These are phyloP conservation scores for Bombus waltoni DNA, from an alignment of 1,140 invertebrate species.

Conservation along the genomic window DNA sequence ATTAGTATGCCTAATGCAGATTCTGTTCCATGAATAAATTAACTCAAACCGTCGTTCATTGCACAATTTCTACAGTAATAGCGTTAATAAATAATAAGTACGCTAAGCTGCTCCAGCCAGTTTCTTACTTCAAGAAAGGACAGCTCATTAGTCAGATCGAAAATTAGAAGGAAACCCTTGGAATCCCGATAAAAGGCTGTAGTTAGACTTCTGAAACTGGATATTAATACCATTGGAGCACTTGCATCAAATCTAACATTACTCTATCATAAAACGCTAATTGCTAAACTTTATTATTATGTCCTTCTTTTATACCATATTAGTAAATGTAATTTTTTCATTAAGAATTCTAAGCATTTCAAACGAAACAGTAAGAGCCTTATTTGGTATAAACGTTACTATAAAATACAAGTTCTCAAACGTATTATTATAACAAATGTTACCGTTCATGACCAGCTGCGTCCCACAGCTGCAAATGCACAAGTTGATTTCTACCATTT, in stretches of 20 bases:
- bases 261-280: neutral
- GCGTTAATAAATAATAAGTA: conserved; percentile 78
- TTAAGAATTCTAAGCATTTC: neutral
- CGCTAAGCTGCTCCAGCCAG: conserved; percentile 97
- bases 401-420: neutral
- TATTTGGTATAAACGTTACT: neutral
- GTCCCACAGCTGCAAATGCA: conserved; percentile 97
- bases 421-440: conserved; percentile 35
- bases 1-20: neutral
- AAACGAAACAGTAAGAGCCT: neutral
- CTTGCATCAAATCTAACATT: conserved; percentile 2
- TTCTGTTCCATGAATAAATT: neutral
- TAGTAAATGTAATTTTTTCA: neutral
- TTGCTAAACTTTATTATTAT: neutral
- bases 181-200: conserved; percentile 98
- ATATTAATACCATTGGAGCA: conserved; percentile 65
- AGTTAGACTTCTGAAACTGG: conserved; percentile 96
- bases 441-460: conserved; percentile 97
- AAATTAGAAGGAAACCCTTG: conserved; percentile 98
- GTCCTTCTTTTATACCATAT: neutral
- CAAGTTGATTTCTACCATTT: conserved; percentile 91
- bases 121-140: conserved; percentile 97
- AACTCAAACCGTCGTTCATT: conserved; percentile 58
- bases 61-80: conserved; percentile 42
- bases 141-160: conserved; percentile 97